Conservation (phyloP, 2,888 invertebrate genomes). For the Parnassius apollo region DNA sequence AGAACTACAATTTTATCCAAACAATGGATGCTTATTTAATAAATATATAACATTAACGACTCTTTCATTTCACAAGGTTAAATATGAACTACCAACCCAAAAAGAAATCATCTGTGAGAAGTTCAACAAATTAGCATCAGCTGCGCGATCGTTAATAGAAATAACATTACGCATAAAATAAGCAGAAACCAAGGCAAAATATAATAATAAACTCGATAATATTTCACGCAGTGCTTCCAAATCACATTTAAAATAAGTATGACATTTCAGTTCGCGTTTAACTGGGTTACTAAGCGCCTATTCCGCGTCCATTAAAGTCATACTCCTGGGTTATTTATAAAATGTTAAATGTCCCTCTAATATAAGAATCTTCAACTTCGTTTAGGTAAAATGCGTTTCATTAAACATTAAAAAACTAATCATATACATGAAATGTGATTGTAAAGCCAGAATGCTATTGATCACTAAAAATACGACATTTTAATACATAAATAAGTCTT, state of each 20-base stretch:
- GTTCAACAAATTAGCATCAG: conserved; percentile 22
- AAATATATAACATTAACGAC: too few species aligned
- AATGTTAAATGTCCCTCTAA: conserved; percentile 18
- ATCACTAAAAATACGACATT: too few species aligned
- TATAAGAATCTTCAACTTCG: background rate
- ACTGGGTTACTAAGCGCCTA: conserved; percentile 18
- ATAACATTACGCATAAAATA: conserved; percentile 18
- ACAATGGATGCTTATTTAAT: too few species aligned
- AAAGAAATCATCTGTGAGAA: conserved; percentile 17
- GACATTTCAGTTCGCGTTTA: conserved; percentile 26
- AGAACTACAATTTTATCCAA: too few species aligned
- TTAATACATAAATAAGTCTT: too few species aligned
- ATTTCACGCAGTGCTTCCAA: conserved; percentile 7
- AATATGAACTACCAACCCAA: conserved; percentile 6
- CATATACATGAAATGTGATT: too few species aligned
- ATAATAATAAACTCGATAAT: conserved; percentile 5
- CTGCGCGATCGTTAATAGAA: conserved; percentile 2
- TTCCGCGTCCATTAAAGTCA: conserved; percentile 27
- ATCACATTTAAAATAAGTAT: conserved; percentile 22
- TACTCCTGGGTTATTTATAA: conserved; percentile 18
- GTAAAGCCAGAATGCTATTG: too few species aligned
- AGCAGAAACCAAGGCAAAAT: background rate
- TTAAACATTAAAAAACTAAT: too few species aligned
- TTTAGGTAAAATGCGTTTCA: too few species aligned
- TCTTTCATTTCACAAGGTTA: background rate